Evolutionary conservation across 2,888 invertebrate species (phyloP), one percentile per base, ranked within the genome.

Genomic region (Bombylius discolor): DNA sequence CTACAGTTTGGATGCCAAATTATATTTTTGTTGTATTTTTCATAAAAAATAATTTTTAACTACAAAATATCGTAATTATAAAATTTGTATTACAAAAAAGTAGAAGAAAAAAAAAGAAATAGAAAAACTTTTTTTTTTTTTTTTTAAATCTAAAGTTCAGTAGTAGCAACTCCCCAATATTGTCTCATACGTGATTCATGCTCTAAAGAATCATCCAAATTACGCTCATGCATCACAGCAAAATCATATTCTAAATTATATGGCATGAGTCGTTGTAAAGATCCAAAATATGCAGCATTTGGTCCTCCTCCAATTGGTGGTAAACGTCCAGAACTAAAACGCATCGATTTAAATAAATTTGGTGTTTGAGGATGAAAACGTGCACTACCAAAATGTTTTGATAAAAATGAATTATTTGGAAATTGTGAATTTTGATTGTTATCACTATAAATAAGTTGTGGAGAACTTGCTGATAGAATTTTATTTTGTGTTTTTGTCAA

Each of bases 91-190:
- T 9, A 39, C 34, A 23, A 23, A 23, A 23, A 23, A 23, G 23
- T 23, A 23, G 23, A 51, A 45, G 44, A 32, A 45, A 4, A 32
- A 49, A n/a, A n/a, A n/a, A n/a, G n/a, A n/a, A n/a, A n/a, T n/a
- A n/a, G n/a, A n/a, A n/a, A n/a, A n/a, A n/a, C n/a, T n/a, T n/a
- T n/a, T n/a, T n/a, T n/a, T n/a, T n/a, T n/a, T n/a, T n/a, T n/a
- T 32, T 34, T 49, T 11, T 4, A 49, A 23, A 33, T 14, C 34
- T 46, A 90, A 62, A 91, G 73, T 71, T 90, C 90, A 0, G 90
- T 91, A 3, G 90, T 90, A 13, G 90, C 89, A 49, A 91, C 89
- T 52, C 89, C 90, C 91, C 91, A 91, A 73, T 91, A 91, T 65
- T 90, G 89, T 64, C 89, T 87, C 87, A 91, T 89, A 55, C 91